These are phyloP conservation scores for Drosophila lini DNA, from an alignment of 1,140 invertebrate species.

Conservation along the genomic window DNA sequence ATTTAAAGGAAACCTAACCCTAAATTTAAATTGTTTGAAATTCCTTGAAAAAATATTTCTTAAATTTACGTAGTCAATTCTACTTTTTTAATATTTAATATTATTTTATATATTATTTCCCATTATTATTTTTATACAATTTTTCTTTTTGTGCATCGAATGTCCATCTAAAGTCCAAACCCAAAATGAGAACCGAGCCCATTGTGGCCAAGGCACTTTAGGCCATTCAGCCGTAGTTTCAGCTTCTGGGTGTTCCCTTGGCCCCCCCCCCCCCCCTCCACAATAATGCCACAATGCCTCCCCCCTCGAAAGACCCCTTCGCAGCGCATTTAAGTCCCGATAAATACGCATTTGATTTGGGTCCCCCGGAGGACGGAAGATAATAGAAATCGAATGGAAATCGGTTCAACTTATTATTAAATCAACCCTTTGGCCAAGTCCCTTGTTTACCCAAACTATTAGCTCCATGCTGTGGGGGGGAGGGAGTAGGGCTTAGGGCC, in stretches of 20 bases:
- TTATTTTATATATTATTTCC: no score
- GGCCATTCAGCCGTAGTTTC: slow-evolving; percentile 40
- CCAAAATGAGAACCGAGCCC: slow-evolving; percentile 30
- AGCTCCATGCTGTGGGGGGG: slow-evolving; percentile 25
- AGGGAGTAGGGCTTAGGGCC: neutral
- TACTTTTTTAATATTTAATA: no score
- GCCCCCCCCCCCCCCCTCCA: neutral
- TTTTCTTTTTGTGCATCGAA: slow-evolving; percentile 2
- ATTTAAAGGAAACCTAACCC: neutral
- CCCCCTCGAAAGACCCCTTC: slow-evolving; percentile 7
- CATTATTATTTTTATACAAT: neutral
- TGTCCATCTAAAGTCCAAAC: slow-evolving; percentile 10
- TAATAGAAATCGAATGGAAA: slow-evolving; percentile 72
- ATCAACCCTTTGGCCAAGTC: slow-evolving; percentile 65
- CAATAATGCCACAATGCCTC: neutral
- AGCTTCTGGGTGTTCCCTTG: slow-evolving; percentile 57
- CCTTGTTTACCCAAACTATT: slow-evolving; percentile 79
- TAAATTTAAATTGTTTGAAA: no score
- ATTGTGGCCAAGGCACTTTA: slow-evolving; percentile 79
- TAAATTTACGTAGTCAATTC: no score
- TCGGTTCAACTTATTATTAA: slow-evolving; percentile 74
- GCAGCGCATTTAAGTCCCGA: slow-evolving; percentile 66
- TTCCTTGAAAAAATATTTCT: neutral
- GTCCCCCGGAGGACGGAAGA: slow-evolving; percentile 39
- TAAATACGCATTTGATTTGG: slow-evolving; percentile 76